Evolutionary conservation across 2,797 vertebrate genomes (phyloP), one percentile per base, ranked within the genome.

Genomic region (Toxotes lorentzi): DNA sequence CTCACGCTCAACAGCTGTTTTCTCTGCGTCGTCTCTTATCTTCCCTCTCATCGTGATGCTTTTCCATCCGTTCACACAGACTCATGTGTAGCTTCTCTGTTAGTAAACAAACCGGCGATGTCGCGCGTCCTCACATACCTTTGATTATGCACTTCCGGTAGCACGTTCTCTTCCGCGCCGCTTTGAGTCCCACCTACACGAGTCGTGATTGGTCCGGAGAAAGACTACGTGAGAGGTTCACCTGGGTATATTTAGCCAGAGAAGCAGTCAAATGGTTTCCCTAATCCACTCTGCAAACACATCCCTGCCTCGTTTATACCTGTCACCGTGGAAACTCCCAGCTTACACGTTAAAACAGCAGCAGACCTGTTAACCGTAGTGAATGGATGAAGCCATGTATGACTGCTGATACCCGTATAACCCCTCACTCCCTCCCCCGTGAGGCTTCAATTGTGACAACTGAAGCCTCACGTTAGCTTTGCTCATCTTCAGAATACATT

Each of bases 31-130:
- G 3, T 12, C 34, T 10, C 1, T 48, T 9, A 12, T 9, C 23
- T 3, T 11, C 19, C 0, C 2, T 41, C n/a, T 10, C 1, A 0
- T 32, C 3, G 0, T 0, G 10, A 12, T 35, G 4, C 2, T 4
- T 47, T 56, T 19, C 21, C 12, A 9, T 4, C 41, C 5, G 9
- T 11, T 14, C 13, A 4, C 19, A 14, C 5, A 2, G 7, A 27
- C 43, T 12, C 4, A 17, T 0, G 14, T 14, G 27, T 10, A 11
- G 13, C 40, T 0, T 41, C 68, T 5, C 27, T 65, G 59, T 72
- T 54, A 0, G 21, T 68, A 70, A 83, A 77, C 61, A 73, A 67
- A 66, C 17, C 0, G 23, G 4, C 24, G 0, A 38, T 8, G 45
- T 13, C 19, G n/a, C 30, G 30, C 41, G 11, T 27, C 8, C 1